A percentile compares a stretch with the other conserved stretches of the same genome.
Evolutionary conservation across 2,888 invertebrate genomes (phyloP).

Genomic region (Troglohyphantes excavatus): DNA sequence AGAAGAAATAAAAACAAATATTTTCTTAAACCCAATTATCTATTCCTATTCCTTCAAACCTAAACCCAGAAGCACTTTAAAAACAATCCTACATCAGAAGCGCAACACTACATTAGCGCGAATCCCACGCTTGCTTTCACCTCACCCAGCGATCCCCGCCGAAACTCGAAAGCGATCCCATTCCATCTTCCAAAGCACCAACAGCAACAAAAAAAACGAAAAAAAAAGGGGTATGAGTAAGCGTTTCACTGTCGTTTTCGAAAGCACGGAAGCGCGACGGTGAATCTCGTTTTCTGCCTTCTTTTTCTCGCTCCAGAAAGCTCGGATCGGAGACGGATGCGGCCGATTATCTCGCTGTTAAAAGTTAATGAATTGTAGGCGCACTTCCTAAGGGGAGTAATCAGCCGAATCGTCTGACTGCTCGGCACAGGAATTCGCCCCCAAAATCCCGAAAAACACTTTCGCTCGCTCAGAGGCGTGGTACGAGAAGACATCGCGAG

Average conservation of each 20-base stretch:
- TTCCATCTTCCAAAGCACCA: too few species aligned
- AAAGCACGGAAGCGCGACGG: conserved; percentile 24
- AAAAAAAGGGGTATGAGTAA: background rate
- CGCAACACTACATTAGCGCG: background rate
- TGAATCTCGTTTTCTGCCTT: conserved; percentile 24
- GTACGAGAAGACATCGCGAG: background rate
- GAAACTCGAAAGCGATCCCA: too few species aligned
- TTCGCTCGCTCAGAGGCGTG: background rate
- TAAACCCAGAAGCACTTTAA: too few species aligned
- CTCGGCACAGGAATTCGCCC: background rate
- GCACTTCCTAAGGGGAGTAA: conserved; percentile 55
- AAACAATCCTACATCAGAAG: background rate
- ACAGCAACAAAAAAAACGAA: too few species aligned
- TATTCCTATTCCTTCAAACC: too few species aligned
- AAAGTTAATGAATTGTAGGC: conserved; percentile 20
- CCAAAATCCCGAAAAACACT: background rate
- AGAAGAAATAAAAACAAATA: too few species aligned
- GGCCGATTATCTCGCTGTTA: conserved; percentile 35
- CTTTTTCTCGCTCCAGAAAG: conserved; percentile 36
- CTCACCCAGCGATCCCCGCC: background rate
- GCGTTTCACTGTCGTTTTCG: conserved; percentile 26
- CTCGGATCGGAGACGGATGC: background rate
- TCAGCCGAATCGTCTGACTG: conserved; percentile 26
- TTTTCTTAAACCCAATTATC: too few species aligned
- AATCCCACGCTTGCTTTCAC: background rate